These are phyloP conservation scores for Marasmarcha lunaedactyla DNA, from an alignment of 2,888 invertebrate species.

Conservation along the genomic window DNA sequence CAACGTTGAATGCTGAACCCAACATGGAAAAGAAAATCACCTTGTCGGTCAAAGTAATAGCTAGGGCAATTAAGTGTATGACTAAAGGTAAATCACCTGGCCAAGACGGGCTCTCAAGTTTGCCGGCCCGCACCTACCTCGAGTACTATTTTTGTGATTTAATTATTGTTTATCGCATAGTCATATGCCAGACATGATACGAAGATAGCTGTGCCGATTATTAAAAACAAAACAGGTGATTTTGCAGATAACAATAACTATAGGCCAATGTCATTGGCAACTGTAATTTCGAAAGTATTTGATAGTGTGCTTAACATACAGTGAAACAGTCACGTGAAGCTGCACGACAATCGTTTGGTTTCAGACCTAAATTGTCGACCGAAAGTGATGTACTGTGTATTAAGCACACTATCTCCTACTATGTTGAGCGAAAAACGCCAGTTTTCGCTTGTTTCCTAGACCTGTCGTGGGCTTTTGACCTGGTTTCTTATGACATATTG, in stretches of 20 bases:
- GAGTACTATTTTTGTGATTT: not conserved
- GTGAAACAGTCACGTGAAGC: not conserved
- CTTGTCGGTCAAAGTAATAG: too few species aligned
- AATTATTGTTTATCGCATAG: constrained; percentile 1
- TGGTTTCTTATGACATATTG: too few species aligned
- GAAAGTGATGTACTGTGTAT: not conserved
- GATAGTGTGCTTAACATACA: constrained; percentile 5
- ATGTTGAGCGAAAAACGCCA: not conserved
- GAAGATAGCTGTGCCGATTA: constrained; percentile 10
- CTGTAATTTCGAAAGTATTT: constrained; percentile 5
- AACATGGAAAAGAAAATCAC: too few species aligned
- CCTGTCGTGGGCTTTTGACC: constrained; percentile 1
- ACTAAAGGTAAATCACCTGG: too few species aligned
- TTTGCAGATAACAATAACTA: constrained; percentile 3
- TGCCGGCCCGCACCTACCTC: too few species aligned
- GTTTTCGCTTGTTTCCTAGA: not conserved
- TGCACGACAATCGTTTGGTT: constrained; percentile 3
- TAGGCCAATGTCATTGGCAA: constrained; percentile 8
- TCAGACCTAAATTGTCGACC: constrained; percentile 2
- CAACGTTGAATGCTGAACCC: too few species aligned
- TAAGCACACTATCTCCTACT: not conserved
- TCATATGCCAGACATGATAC: constrained; percentile 6
- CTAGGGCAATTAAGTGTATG: too few species aligned
- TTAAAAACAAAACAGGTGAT: constrained; percentile 11
- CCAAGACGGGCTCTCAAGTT: too few species aligned